Evolutionary conservation across 2,797 vertebrate species (phyloP), one percentile per base, ranked within the genome.

Genomic region (Malacoctenus gilli): DNA sequence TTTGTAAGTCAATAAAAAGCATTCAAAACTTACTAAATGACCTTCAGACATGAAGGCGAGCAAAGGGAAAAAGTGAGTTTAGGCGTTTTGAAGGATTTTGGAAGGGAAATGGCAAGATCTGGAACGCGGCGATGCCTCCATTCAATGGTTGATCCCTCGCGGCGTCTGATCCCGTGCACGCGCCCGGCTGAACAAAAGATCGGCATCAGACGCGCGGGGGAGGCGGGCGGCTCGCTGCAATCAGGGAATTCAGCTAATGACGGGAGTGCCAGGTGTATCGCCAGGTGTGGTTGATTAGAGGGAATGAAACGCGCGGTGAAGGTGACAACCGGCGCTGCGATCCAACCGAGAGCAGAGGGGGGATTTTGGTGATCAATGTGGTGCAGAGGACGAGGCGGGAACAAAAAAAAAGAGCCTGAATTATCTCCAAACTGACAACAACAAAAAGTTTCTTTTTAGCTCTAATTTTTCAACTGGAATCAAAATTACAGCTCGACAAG

Each of bases 241-340:
- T 89, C 79, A 86, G 78, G 68, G 63, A 82, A 77, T 68, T 83
- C 51, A 48, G 69, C 69, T 88, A 85, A 88, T 88, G 81, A 88
- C 50, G 54, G 63, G 71, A 70, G 82, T 78, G 80, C 81, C 88
- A 89, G 88, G 88, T 88, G 88, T 83, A 77, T 67, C 85, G 41
- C 85, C 88, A 87, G 86, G 85, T 88, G 88, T 86, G 86, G 86
- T 85, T 89, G 84, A 89, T 89, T 87, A 86, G 80, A 80, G 68
- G 38, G 58, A 86, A 87, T 58, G 77, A 75, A 75, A 77, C 42
- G 63, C 78, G 61, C 68, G 59, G 86, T 25, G 67, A 85, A 79
- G 79, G 82, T 82, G 84, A 89, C 84, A 85, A 85, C 73, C 22
- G 71, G 66, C 55, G 9, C 48, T 5, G 72, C 0, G 82, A 35